Evolutionary conservation across 2,888 invertebrate species (phyloP).

Genomic region (Mesoligia furuncula): DNA sequence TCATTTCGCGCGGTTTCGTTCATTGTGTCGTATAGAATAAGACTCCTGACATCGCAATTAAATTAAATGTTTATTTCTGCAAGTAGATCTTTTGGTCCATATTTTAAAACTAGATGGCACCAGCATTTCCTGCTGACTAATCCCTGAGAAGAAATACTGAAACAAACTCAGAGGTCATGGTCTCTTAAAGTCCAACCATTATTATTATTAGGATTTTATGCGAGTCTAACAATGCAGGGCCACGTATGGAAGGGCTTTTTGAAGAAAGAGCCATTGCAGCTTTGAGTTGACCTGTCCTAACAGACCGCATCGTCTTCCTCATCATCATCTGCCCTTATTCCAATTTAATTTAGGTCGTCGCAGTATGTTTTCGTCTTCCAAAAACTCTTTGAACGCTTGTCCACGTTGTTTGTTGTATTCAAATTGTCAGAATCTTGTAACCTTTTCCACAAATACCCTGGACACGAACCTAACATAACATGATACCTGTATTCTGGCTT

Average conservation of each 20-base stretch:
- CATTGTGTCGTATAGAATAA: too few relatives aligned
- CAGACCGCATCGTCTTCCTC: not conserved
- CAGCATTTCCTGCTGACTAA: not conserved
- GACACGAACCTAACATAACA: too few relatives aligned
- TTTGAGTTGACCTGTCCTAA: not conserved
- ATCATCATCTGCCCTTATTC: not conserved
- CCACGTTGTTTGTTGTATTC: not conserved
- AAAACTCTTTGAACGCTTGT: not conserved
- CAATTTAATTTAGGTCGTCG: not conserved
- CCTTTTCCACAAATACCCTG: not conserved
- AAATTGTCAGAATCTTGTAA: not conserved
- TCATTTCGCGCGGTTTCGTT: too few relatives aligned
- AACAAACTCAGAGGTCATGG: too few relatives aligned
- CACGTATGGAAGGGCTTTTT: not conserved
- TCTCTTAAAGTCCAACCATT: too few relatives aligned
- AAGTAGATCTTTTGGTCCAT: too few relatives aligned
- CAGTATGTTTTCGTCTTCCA: not conserved
- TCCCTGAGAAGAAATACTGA: too few relatives aligned
- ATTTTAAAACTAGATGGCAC: too few relatives aligned
- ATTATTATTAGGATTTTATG: not conserved
- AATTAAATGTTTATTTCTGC: too few relatives aligned
- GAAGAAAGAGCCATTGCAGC: not conserved
- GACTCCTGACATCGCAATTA: too few relatives aligned
- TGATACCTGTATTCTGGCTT: not conserved
- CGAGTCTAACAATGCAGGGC: not conserved